Percentiles rank a stretch among this genome's conserved stretches.
phyloP scores from a whole-genome alignment of 1,140 invertebrate genomes.

The Sycobia sp. region DNA sequence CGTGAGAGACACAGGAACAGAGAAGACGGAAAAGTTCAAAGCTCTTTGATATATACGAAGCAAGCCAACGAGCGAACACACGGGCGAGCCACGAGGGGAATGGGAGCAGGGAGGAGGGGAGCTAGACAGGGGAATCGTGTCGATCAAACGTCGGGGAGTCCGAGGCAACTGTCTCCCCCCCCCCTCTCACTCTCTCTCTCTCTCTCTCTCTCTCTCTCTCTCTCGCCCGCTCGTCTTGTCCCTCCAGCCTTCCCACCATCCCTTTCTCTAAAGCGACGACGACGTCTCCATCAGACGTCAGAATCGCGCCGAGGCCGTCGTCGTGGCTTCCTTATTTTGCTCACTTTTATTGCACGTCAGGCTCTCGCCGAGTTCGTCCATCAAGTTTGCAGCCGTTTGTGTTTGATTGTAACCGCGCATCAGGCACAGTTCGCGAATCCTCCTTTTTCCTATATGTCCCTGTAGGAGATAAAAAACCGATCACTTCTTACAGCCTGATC shows the following conservation, averaged over 20 bases:
- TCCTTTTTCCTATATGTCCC: no score
- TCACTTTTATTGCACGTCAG: conserved; percentile 46
- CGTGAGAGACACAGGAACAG: no score
- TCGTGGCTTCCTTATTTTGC: conserved; percentile 32
- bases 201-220: no score
- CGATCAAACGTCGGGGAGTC: conserved; percentile 55
- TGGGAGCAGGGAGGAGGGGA: not conserved
- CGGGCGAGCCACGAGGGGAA: not conserved
- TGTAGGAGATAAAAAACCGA: no score
- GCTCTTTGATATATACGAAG: conserved; percentile 27
- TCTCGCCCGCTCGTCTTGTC: conserved; percentile 47
- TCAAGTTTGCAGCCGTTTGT: conserved; percentile 10
- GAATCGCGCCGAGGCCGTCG: conserved; percentile 38
- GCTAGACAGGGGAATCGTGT: conserved; percentile 38
- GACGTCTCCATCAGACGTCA: conserved; percentile 55
- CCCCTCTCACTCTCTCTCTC: no score
- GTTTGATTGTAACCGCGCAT: conserved; percentile 15
- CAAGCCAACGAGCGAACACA: conserved; percentile 23
- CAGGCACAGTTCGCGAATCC: no score
- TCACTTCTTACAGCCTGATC: no score
- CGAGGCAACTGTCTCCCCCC: conserved; percentile 51
- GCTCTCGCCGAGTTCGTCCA: conserved; percentile 38
- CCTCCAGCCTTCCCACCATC: no score
- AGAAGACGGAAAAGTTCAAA: conserved; percentile 3
- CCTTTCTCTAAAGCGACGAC: conserved; percentile 48